These are phyloP conservation scores for Heteractis magnifica DNA, from an alignment of 92 coral and sea anemone species.

Conservation along the genomic window DNA sequence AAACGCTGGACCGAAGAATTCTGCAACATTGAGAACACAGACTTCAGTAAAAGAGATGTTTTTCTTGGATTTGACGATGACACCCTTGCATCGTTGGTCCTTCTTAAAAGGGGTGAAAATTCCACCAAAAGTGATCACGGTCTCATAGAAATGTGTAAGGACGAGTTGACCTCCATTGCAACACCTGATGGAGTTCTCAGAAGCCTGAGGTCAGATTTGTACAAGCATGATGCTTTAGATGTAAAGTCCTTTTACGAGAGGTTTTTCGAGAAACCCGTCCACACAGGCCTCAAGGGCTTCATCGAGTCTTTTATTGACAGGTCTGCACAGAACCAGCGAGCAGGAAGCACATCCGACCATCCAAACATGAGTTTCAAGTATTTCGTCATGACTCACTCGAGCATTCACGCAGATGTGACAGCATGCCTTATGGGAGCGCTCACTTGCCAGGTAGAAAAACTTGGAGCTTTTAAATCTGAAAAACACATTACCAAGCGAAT, in stretches of 20 bases:
- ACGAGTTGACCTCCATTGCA: constrained; percentile 29
- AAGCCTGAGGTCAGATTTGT: constrained; percentile 31
- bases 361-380: constrained; percentile 28
- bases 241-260: constrained; percentile 15
- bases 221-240: constrained; percentile 24
- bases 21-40: constrained; percentile 22
- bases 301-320: neutral
- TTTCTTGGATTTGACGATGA: constrained; percentile 50
- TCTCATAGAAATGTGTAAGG: constrained; percentile 34
- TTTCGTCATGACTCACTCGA: constrained; percentile 40
- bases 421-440: constrained; percentile 22
- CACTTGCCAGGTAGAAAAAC: constrained; percentile 36
- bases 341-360: neutral
- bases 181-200: constrained; percentile 45
- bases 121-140: neutral
- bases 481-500: constrained; percentile 32
- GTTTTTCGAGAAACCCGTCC: constrained; percentile 34
- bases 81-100: constrained; percentile 52
- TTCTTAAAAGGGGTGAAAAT: constrained; percentile 10
- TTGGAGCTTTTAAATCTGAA: constrained; percentile 45
- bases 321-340: neutral
- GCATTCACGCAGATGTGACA: constrained; percentile 34
- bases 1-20: constrained; percentile 31
- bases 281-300: constrained; percentile 36
- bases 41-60: constrained; percentile 45